A percentile compares a stretch with the other conserved stretches of the same genome.
phyloP scores from a whole-genome alignment of 23 tunicate species.

The Oikopleura vanhoeffeni region DNA sequence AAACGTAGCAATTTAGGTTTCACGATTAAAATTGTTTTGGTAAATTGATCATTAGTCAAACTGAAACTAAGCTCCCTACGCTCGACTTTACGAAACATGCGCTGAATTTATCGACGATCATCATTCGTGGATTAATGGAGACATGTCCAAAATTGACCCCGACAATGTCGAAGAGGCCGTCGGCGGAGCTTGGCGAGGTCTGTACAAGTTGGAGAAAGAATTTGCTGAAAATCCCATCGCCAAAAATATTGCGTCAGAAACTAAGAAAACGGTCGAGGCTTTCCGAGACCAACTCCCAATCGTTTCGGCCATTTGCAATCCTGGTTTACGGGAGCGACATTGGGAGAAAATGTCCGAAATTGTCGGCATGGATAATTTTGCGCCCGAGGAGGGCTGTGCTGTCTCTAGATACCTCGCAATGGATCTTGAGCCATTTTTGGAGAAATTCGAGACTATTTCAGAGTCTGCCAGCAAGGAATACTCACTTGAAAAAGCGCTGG shows the following conservation, averaged over 20 bases:
- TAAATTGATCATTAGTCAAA: too few species aligned
- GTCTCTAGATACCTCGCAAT: conserved; percentile 68
- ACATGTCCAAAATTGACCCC: conserved; percentile 71
- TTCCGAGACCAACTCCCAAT: conserved; percentile 80
- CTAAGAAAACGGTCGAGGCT: conserved; percentile 52
- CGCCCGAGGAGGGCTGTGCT: conserved; percentile 17
- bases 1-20: too few species aligned
- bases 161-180: conserved; percentile 81
- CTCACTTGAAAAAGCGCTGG: conserved; percentile 90
- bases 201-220: conserved; percentile 85
- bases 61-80: conserved; percentile 70
- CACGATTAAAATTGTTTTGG: too few species aligned
- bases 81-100: conserved; percentile 38
- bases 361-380: conserved; percentile 32
- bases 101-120: neutral
- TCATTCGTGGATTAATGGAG: conserved; percentile 52
- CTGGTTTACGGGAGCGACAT: conserved; percentile 86
- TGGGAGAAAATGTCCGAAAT: conserved; percentile 56
- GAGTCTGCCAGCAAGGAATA: conserved; percentile 93
- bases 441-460: conserved; percentile 60
- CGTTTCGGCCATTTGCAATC: conserved; percentile 72
- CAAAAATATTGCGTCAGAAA: conserved; percentile 53
- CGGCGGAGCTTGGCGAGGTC: conserved; percentile 64
- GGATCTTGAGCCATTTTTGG: conserved; percentile 54
- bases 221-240: conserved; percentile 76